These are phyloP conservation scores for Caranx ignobilis DNA, from an alignment of 2,113 vertebrate genomes.

Conservation along the genomic window DNA sequence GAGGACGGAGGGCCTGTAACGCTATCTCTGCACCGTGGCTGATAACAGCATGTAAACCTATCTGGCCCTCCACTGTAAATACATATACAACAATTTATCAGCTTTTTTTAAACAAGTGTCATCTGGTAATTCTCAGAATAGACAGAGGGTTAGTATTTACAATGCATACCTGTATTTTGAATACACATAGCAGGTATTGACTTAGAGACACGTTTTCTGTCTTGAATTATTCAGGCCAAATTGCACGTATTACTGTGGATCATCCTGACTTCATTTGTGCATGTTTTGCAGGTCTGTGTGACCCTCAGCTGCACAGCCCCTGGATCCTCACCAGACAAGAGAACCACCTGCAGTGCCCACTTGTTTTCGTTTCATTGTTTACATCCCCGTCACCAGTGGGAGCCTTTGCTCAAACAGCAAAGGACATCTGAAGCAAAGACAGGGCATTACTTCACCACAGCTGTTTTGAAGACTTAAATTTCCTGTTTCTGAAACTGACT, in stretches of 20 bases:
- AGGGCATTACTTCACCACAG: neutral
- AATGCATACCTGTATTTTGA: neutral
- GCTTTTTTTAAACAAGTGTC: neutral
- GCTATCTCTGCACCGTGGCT: slow-evolving; percentile 16
- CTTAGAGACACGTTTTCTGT: neutral
- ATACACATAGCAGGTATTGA: neutral
- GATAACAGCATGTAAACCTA: slow-evolving; percentile 3
- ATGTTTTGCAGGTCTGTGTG: slow-evolving; percentile 62
- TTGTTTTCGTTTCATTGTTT: slow-evolving; percentile 61
- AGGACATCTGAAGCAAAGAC: slow-evolving; percentile 51
- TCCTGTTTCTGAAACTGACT: neutral
- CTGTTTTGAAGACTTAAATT: neutral
- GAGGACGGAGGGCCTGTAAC: slow-evolving; percentile 49
- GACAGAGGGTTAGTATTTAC: neutral
- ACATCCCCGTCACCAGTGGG: slow-evolving; percentile 47
- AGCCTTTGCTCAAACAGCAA: slow-evolving; percentile 26
- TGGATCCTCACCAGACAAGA: slow-evolving; percentile 25
- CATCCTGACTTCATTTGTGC: slow-evolving; percentile 41
- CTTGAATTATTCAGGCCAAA: neutral
- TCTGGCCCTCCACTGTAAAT: neutral
- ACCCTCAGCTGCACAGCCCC: slow-evolving; percentile 20
- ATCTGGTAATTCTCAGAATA: too few species aligned
- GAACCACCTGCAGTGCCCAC: slow-evolving; percentile 58
- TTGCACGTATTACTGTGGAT: neutral
- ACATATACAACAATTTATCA: rapidly evolving